Evolutionary conservation across 1,140 invertebrate species (phyloP), one percentile per base, ranked within the genome.

Genomic region (Arctopsyche grandis): DNA sequence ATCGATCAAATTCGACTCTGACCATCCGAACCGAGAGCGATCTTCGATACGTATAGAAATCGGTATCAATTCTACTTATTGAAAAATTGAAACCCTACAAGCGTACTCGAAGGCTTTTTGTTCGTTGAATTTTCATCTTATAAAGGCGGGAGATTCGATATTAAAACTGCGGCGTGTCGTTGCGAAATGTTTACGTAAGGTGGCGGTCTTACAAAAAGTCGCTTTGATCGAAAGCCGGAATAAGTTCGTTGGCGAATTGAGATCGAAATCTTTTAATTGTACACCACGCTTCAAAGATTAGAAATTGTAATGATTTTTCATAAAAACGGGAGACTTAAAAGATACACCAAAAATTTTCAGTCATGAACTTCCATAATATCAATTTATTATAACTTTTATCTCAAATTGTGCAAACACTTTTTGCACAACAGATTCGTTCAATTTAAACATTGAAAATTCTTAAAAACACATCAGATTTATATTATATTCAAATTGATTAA

Each of bases 221-320:
- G 63, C 63, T 66, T 56, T 74, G 71, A 74, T 74, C 44, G 71
- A 74, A 56, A 74, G 71, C 48, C 71, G 24, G 46, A 52, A 74
- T 56, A 16, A 74, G 19, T 70, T 74, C 24, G 71, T 24, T 24
- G 24, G 16, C 5, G 43, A 3, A 26, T n/a, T 14, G 70, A 73
- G 70, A 73, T 71, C 44, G n/a, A 29, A 74, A 74, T 74, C 71
- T 74, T 29, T 74, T 74, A 74, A 74, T 56, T 74, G 24, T 74
- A 66, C 14, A 60, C 16, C 56, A 60, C 56, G 56, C 56, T 60
- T 60, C 56, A 60, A 16, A 19, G 21, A 21, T 19, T 60, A 60
- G 56, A 60, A 60, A 60, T 60, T 60, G 1, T 0, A 19, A 60
- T n/a, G 21, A 38, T 38, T 38, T 38, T 38, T 4, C 29, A 38